These are phyloP conservation scores for Cerceris ruficornis DNA, from an alignment of 2,888 invertebrate genomes.

Conservation along the genomic window DNA sequence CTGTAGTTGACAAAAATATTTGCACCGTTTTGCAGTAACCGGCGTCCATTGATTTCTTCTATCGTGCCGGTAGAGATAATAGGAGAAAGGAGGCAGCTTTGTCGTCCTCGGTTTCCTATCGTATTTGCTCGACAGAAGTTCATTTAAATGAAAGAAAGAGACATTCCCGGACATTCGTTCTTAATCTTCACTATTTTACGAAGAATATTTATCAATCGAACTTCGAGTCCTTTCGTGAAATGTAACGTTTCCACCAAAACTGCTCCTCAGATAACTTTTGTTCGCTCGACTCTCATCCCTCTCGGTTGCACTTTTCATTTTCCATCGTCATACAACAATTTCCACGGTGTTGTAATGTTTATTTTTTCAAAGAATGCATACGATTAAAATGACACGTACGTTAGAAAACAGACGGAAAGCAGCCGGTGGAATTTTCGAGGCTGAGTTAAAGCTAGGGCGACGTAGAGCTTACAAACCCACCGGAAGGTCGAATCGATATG, in stretches of 20 bases:
- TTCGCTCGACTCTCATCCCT: neutral
- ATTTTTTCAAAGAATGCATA: neutral
- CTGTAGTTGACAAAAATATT: slow-evolving; percentile 13
- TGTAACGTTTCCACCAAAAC: neutral
- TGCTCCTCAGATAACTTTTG: neutral
- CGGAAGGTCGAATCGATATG: neutral
- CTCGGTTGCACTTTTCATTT: neutral
- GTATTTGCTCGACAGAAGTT: neutral
- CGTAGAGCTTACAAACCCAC: neutral
- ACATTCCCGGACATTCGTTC: no score
- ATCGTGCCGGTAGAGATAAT: neutral
- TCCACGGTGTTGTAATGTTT: no score
- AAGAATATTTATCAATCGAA: neutral
- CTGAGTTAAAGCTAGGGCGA: neutral
- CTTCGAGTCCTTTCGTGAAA: neutral
- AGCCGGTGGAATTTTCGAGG: no score
- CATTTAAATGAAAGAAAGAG: no score
- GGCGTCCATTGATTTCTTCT: slow-evolving; percentile 5
- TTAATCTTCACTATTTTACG: no score
- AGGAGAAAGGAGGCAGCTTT: neutral
- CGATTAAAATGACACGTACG: no score
- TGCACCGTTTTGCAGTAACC: slow-evolving; percentile 1
- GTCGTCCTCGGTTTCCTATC: neutral
- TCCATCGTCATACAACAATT: no score
- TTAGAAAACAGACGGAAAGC: no score